phyloP scores from a whole-genome alignment of 2,888 invertebrate genomes.

The Hecatera dysodea region DNA sequence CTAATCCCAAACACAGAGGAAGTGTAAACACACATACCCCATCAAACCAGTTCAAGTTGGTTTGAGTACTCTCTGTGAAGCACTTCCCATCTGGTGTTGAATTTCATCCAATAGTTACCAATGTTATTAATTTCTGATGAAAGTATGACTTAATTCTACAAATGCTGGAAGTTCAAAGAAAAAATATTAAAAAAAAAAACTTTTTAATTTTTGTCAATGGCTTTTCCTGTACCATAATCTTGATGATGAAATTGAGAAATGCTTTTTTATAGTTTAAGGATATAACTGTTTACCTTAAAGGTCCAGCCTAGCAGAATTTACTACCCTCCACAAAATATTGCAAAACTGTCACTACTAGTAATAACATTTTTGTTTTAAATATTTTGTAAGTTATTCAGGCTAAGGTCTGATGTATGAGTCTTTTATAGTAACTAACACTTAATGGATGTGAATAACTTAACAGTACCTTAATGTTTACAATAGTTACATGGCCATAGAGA shows the following conservation, averaged over 20 bases:
- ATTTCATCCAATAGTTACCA: slow-evolving; percentile 32
- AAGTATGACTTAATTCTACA: slow-evolving; percentile 23
- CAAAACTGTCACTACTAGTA: too few relatives aligned
- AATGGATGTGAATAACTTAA: neutral
- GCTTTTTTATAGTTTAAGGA: neutral
- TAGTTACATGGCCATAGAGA: slow-evolving; percentile 11
- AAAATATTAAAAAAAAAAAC: neutral
- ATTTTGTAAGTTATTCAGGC: neutral
- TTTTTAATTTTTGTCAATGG: neutral
- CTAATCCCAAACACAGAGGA: slow-evolving; percentile 63
- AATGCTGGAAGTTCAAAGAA: neutral
- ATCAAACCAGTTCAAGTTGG: slow-evolving; percentile 61
- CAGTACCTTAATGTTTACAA: slow-evolving; percentile 6
- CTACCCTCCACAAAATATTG: slow-evolving; percentile 4
- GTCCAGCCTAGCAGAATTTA: neutral
- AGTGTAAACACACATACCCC: slow-evolving; percentile 63
- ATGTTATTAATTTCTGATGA: slow-evolving; percentile 27
- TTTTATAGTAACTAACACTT: neutral
- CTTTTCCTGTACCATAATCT: neutral
- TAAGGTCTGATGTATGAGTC: neutral
- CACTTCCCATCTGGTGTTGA: slow-evolving; percentile 59
- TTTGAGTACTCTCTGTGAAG: slow-evolving; percentile 39
- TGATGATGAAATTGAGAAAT: neutral
- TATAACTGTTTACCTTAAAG: neutral
- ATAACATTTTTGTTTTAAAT: neutral